A percentile compares a stretch with the other conserved stretches of the same genome.
phyloP scores from a whole-genome alignment of 2,113 vertebrate species.

The Austrofundulus limnaeus region DNA sequence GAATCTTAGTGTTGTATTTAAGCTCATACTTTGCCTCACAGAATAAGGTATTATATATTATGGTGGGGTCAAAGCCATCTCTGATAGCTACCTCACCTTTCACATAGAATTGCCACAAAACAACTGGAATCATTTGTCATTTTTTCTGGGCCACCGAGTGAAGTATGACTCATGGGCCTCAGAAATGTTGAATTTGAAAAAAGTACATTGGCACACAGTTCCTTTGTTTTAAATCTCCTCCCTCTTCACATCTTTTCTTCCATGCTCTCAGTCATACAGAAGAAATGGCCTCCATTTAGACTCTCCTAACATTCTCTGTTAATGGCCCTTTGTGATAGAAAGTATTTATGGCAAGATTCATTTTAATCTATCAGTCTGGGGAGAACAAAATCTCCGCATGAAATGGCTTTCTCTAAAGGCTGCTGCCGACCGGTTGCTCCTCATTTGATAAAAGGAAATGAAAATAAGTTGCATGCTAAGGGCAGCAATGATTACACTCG shows the following conservation, averaged over 20 bases:
- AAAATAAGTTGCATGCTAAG: slow-evolving; percentile 38
- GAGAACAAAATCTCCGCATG: slow-evolving; percentile 30
- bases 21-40: slow-evolving; percentile 17
- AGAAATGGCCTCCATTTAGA: slow-evolving; percentile 77
- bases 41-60: slow-evolving; percentile 46
- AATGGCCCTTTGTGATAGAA: slow-evolving; percentile 73
- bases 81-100: slow-evolving; percentile 68
- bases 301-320: slow-evolving; percentile 67
- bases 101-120: slow-evolving; percentile 64
- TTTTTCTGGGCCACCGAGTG: slow-evolving; percentile 69
- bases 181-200: slow-evolving; percentile 73
- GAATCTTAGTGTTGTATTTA: slow-evolving; percentile 33
- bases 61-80: slow-evolving; percentile 44
- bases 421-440: slow-evolving; percentile 26
- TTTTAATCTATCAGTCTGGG: slow-evolving; percentile 72
- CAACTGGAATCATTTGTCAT: slow-evolving; percentile 72
- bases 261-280: slow-evolving; percentile 57
- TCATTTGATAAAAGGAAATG: slow-evolving; percentile 33
- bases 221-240: slow-evolving; percentile 62
- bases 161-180: slow-evolving; percentile 68
- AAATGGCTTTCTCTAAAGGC: slow-evolving; percentile 47
- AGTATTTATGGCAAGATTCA: slow-evolving; percentile 77
- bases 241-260: slow-evolving; percentile 30
- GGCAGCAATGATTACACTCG: slow-evolving; percentile 60
- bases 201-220: slow-evolving; percentile 50